Conservation (phyloP, 1,140 invertebrate genomes). For the Brachionus paranguensis region DNA sequence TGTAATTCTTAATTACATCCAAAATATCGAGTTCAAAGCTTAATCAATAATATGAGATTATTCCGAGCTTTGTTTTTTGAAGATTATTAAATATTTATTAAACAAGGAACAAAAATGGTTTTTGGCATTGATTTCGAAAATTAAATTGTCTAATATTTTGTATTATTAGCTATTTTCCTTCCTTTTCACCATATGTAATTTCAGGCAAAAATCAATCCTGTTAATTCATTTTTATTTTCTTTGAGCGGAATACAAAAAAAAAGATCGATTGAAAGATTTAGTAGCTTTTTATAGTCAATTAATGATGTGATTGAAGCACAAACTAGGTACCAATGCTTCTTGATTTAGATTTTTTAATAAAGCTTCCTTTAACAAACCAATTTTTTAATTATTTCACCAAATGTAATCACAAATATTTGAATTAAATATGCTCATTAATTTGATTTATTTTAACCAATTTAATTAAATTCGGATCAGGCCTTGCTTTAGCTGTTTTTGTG, state of each 20-base stretch:
- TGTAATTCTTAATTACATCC: not conserved
- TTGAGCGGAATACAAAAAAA: not conserved
- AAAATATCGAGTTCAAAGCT: not conserved
- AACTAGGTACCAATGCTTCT: not conserved
- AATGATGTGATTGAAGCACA: not conserved
- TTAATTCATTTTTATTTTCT: not conserved
- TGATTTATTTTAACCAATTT: not conserved
- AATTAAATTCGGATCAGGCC: not conserved
- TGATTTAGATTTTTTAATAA: not conserved
- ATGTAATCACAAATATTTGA: conserved; percentile 15
- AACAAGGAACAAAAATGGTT: not conserved
- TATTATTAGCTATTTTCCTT: conserved; percentile 22
- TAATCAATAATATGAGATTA: not conserved
- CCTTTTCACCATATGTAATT: not conserved
- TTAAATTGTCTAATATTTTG: conserved; percentile 27
- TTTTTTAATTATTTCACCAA: not conserved
- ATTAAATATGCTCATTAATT: not conserved
- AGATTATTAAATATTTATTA: not conserved
- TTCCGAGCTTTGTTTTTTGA: not conserved
- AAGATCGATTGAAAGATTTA: not conserved
- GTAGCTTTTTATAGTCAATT: not conserved
- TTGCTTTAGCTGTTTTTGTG: not conserved
- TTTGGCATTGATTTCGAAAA: not conserved
- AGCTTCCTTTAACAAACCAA: not conserved
- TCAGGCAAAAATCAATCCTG: not conserved